phyloP scores from a whole-genome alignment of 2,113 vertebrate genomes.

The Larimichthys polyactis region DNA sequence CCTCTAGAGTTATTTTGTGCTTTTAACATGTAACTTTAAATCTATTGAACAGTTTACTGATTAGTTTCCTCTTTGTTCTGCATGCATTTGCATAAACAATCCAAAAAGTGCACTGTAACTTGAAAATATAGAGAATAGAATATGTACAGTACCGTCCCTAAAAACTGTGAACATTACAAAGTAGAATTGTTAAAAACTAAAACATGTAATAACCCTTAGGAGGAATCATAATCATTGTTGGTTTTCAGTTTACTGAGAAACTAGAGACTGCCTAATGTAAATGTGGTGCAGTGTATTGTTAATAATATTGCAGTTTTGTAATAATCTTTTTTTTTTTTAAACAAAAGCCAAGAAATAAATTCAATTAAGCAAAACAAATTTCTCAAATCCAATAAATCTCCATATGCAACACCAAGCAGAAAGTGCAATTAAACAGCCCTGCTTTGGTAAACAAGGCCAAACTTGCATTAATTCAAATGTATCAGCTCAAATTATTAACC shows the following conservation, averaged over 20 bases:
- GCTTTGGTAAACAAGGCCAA: constrained; percentile 76
- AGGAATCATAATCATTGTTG: neutral
- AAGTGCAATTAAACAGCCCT: constrained; percentile 75
- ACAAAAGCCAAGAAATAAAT: constrained; percentile 40
- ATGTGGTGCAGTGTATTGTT: neutral
- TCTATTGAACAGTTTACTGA: neutral
- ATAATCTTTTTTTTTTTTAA: constrained; percentile 35
- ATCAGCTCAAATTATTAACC: constrained; percentile 80
- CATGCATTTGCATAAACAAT: neutral
- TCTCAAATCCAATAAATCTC: constrained; percentile 53
- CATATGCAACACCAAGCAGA: constrained; percentile 52
- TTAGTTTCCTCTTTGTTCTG: neutral
- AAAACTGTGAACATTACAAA: neutral
- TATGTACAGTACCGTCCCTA: neutral
- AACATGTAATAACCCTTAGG: neutral
- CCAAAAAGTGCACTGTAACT: neutral
- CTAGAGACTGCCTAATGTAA: neutral
- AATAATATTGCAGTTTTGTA: constrained; percentile 5
- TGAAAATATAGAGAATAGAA: neutral
- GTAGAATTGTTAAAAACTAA: neutral
- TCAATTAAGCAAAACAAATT: constrained; percentile 41
- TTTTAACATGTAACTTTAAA: neutral
- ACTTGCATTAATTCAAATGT: constrained; percentile 70
- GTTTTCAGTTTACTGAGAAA: neutral
- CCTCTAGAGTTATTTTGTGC: neutral